Evolutionary conservation across 2,113 vertebrate species (phyloP).

Genomic region (Choloepus hoffmanni): DNA sequence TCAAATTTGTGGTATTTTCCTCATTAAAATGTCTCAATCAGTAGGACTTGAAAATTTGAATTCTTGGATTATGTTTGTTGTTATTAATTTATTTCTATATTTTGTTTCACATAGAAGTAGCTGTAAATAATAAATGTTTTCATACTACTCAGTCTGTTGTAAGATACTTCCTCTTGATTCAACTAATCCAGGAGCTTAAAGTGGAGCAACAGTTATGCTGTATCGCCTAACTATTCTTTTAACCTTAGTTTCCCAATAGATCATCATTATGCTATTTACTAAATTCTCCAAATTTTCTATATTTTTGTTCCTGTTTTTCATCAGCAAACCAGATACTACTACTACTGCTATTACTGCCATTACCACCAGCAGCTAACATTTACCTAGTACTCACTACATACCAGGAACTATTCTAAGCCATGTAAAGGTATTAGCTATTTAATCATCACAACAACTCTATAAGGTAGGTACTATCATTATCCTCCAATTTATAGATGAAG

Average conservation of each 20-base stretch:
- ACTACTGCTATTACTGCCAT: not conserved
- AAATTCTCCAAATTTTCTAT: not conserved
- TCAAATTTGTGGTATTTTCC: not conserved
- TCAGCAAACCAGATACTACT: not conserved
- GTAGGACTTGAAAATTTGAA: not conserved
- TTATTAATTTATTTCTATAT: not conserved
- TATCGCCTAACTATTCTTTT: conserved; percentile 14
- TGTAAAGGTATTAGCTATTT: not conserved
- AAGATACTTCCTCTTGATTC: conserved; percentile 36
- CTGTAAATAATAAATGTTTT: conserved; percentile 54
- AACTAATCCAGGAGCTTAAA: not conserved
- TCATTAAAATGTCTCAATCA: not conserved
- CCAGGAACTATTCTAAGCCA: not conserved
- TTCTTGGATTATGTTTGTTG: not conserved
- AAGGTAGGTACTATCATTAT: not conserved
- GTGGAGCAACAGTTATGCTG: not conserved
- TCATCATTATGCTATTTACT: not conserved
- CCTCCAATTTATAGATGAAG: not conserved
- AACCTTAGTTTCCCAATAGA: not conserved
- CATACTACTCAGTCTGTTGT: not conserved
- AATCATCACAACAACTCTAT: not conserved
- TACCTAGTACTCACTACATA: not conserved
- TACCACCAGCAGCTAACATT: not conserved
- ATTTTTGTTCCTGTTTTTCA: not conserved
- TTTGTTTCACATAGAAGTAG: conserved; percentile 36